Conservation (phyloP, 2,113 vertebrate species). For the Macquaria australasica region DNA sequence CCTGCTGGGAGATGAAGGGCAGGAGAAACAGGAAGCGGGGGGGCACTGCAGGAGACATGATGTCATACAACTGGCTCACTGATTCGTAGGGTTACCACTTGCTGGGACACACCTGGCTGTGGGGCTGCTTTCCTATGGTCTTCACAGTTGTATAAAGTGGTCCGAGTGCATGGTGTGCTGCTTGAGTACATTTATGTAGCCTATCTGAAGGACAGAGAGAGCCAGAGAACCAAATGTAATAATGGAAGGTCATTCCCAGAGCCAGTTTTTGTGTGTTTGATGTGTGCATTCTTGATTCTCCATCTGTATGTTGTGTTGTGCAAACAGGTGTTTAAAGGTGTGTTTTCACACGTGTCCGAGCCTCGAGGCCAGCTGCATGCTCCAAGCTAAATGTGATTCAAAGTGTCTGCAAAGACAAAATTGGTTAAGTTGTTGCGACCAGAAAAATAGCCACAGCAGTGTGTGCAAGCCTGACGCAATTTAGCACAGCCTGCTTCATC, state of each 20-base stretch:
- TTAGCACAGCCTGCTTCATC: not conserved
- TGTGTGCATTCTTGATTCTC: not conserved
- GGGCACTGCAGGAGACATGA: slow-evolving; percentile 58
- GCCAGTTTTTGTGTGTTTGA: not conserved
- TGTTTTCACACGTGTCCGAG: slow-evolving; percentile 3
- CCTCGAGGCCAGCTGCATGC: not conserved
- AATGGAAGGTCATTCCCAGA: not conserved
- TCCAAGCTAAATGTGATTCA: slow-evolving; percentile 9
- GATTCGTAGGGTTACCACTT: slow-evolving; percentile 49
- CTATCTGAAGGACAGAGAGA: slow-evolving; percentile 13
- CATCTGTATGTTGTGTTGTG: not conserved
- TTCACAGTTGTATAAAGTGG: slow-evolving; percentile 13
- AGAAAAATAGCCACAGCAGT: not conserved
- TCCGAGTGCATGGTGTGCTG: not conserved
- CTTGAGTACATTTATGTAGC: not conserved
- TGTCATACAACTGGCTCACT: slow-evolving; percentile 60
- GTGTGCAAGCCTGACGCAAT: not conserved
- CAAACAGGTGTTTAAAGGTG: slow-evolving; percentile 9
- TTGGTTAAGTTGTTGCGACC: not conserved
- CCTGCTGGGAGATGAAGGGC: slow-evolving; percentile 71
- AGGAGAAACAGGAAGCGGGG: slow-evolving; percentile 62
- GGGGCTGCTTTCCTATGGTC: slow-evolving; percentile 14
- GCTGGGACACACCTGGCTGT: slow-evolving; percentile 69
- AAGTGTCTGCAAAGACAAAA: not conserved
- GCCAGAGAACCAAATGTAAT: not conserved